Conservation (phyloP, 1,140 invertebrate genomes). For the Lepidotrigona ventralis region DNA sequence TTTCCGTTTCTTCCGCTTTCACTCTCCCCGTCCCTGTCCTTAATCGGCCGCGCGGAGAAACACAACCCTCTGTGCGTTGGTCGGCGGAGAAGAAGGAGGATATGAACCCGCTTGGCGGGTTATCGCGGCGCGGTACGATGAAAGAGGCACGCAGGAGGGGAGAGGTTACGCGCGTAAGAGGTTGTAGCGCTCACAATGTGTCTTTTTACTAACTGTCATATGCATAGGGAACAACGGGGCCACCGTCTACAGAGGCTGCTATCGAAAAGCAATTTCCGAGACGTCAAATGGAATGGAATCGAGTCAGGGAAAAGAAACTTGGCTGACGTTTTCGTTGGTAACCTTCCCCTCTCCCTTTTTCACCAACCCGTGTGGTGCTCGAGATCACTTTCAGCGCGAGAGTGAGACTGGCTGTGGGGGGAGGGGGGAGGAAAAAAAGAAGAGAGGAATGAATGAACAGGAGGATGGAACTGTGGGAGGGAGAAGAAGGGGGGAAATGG, state of each 20-base stretch:
- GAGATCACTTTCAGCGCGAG: slow-evolving; percentile 55
- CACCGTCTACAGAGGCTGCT: slow-evolving; percentile 53
- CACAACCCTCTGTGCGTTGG: not conserved
- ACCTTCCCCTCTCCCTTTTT: not conserved
- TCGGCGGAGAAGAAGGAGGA: not conserved
- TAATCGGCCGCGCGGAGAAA: slow-evolving; percentile 7
- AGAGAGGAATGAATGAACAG: no score
- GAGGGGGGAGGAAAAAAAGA: not conserved
- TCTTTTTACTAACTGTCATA: slow-evolving; percentile 64
- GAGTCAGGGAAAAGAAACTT: slow-evolving; percentile 52
- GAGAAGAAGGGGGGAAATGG: no score
- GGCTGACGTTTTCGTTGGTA: slow-evolving; percentile 56
- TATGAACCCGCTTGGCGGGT: slow-evolving; percentile 1
- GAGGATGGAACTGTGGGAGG: not conserved
- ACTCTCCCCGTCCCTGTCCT: not conserved
- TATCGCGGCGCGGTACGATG: not conserved
- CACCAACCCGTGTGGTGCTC: slow-evolving; percentile 7
- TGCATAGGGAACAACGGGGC: slow-evolving; percentile 65
- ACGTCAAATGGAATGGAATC: slow-evolving; percentile 66
- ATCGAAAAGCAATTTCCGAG: slow-evolving; percentile 71
- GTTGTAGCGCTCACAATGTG: slow-evolving; percentile 48
- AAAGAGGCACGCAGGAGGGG: not conserved
- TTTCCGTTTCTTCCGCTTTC: not conserved
- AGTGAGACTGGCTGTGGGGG: slow-evolving; percentile 25
- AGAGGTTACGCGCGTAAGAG: slow-evolving; percentile 36